Base-by-base conservation (phyloP, 2,888 invertebrate species). In the Coleophora flavipennella region DNA sequence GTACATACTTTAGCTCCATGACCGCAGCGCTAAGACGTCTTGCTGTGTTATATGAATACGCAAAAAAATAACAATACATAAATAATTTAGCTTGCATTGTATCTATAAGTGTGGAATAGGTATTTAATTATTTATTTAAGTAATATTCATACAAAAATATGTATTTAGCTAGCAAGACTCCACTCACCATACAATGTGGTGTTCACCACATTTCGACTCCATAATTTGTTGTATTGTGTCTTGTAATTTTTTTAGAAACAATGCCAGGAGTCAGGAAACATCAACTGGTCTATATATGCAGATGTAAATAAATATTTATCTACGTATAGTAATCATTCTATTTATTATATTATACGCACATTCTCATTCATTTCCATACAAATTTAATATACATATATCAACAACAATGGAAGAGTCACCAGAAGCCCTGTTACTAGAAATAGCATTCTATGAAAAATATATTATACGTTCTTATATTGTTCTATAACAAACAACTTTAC, bases 331-430 rank as follows among this genome's bases (percentile, higher is more conserved):
- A n/a, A 35, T 8, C 11, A 36, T 27, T 11, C 13, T 39, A 42
- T 39, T 14, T 46, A 55, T 60, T 67, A 63, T 59, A 55, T 63
- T 59, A 55, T 63, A 57, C 59, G 56, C 67, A 56, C 51, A 49
- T 61, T 53, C 61, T 52, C 65, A 64, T 56, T 52, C 65, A 43
- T 50, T 46, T 53, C 42, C 62, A 51, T 52, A 60, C 59, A 53
- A 46, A 51, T 58, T 59, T 51, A 54, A 55, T 55, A 54, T 50
- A 55, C 54, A 59, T 58, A 60, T 60, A 61, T 64, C 59, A 68
- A 67, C 64, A 78, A 77, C 67, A 76, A 73, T 79, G 79, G 79
- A 81, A 81, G 79, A 77, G 55, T 68, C 62, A n/a, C 51, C 57
- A 74, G 78, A 78, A 80, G 74, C 71, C 68, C 75, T 62, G 58